phyloP scores from a whole-genome alignment of 2,888 invertebrate genomes.

The Blastobasis adustella region DNA sequence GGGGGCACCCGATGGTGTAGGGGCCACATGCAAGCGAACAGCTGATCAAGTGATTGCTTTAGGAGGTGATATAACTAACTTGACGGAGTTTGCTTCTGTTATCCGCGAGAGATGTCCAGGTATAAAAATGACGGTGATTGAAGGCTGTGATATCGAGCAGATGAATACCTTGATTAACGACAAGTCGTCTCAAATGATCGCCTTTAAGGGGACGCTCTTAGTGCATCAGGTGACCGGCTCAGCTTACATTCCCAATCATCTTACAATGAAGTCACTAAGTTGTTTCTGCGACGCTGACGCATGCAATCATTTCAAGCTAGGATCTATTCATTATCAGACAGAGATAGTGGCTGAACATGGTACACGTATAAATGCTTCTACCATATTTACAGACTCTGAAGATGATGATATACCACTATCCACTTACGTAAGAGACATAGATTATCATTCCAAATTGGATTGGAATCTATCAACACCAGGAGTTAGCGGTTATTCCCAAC shows the following conservation, averaged over 20 bases:
- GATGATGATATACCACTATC: slow-evolving; percentile 6
- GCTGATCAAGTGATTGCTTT: slow-evolving; percentile 27
- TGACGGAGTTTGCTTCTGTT: slow-evolving; percentile 14
- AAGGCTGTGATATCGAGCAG: slow-evolving; percentile 12
- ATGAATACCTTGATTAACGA: slow-evolving; percentile 13
- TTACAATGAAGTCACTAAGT: slow-evolving; percentile 17
- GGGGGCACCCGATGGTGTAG: slow-evolving; percentile 32
- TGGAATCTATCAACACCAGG: slow-evolving; percentile 1
- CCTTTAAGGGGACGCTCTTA: slow-evolving; percentile 15
- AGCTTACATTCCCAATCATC: slow-evolving; percentile 27
- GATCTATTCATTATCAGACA: slow-evolving; percentile 3
- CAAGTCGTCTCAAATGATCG: slow-evolving; percentile 12
- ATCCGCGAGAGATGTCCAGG: slow-evolving; percentile 13
- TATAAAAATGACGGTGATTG: slow-evolving; percentile 13
- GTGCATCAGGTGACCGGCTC: slow-evolving; percentile 25
- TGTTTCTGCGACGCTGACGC: slow-evolving; percentile 6
- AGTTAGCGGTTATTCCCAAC: not conserved
- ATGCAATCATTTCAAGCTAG: slow-evolving; percentile 15
- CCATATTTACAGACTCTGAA: slow-evolving; percentile 13
- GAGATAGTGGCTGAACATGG: not conserved
- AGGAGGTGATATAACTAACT: slow-evolving; percentile 23
- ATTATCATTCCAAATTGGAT: slow-evolving; percentile 6
- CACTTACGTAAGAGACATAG: slow-evolving; percentile 4
- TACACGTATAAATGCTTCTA: slow-evolving; percentile 7
- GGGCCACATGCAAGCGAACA: slow-evolving; percentile 31